phyloP scores from a whole-genome alignment of 2,113 vertebrate species.

The Morone chrysops region DNA sequence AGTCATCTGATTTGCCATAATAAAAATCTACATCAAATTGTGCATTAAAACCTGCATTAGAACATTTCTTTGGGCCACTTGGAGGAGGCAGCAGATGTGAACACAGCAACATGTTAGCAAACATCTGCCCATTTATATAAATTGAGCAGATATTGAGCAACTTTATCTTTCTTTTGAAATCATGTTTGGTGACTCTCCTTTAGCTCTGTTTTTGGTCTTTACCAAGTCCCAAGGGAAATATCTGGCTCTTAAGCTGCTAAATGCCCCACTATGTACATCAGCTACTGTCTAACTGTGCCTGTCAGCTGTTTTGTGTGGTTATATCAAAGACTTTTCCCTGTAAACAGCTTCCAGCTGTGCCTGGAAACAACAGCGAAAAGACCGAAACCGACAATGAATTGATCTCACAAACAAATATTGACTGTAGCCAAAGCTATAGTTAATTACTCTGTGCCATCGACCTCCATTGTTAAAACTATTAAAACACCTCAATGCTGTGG shows the following conservation, averaged over 20 bases:
- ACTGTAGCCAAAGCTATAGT: background rate
- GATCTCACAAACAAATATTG: background rate
- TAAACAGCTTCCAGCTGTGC: background rate
- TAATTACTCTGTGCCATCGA: background rate
- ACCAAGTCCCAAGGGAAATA: background rate
- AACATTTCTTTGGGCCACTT: background rate
- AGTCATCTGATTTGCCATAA: slow-evolving; percentile 38
- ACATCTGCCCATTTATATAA: background rate
- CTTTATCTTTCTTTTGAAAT: background rate
- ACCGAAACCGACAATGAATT: background rate
- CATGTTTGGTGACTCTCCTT: background rate
- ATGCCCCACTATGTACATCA: too few relatives aligned
- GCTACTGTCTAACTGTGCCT: background rate
- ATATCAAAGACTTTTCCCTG: background rate
- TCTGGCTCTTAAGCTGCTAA: background rate
- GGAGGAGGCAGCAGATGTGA: background rate
- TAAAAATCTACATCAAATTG: slow-evolving; percentile 37
- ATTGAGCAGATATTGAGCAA: background rate
- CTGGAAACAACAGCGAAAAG: background rate
- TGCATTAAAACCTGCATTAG: slow-evolving; percentile 4
- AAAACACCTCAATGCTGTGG: background rate
- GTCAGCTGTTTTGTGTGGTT: background rate
- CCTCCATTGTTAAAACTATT: background rate
- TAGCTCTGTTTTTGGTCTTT: background rate
- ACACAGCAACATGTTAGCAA: background rate